phyloP scores from a whole-genome alignment of 2,113 vertebrate species.

The Leptobrachium leishanense region DNA sequence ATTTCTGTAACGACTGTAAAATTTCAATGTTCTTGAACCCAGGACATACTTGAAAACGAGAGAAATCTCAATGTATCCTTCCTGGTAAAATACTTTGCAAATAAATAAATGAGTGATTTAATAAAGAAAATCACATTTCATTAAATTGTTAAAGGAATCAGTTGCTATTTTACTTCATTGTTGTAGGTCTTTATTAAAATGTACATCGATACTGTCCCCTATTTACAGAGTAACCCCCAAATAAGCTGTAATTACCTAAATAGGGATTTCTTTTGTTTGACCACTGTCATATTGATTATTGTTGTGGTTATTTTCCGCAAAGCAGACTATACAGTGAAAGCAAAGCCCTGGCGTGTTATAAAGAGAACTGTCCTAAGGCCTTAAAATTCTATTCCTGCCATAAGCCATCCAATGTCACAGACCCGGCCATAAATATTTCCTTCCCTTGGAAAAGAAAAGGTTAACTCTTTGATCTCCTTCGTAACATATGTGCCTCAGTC shows the following conservation, averaged over 20 bases:
- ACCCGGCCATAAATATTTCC: conserved; percentile 27
- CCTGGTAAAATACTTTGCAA: no score
- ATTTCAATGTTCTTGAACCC: no score
- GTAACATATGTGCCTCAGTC: conserved; percentile 39
- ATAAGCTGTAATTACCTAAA: not conserved
- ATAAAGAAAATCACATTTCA: no score
- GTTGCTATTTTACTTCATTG: no score
- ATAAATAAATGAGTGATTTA: no score
- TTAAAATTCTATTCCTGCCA: conserved; percentile 4
- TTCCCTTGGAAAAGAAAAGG: conserved; percentile 9
- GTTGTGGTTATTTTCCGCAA: not conserved
- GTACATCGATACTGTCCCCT: no score
- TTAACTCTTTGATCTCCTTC: conserved; percentile 44
- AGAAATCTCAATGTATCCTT: no score
- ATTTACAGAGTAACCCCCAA: not conserved
- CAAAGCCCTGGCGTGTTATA: not conserved
- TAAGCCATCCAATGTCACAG: conserved; percentile 5
- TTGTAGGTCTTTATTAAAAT: no score
- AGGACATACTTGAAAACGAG: no score
- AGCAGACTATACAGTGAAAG: not conserved
- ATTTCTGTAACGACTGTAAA: no score
- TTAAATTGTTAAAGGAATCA: no score
- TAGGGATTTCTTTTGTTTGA: not conserved
- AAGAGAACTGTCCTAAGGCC: not conserved
- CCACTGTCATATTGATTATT: not conserved